Evolutionary conservation across 2,113 vertebrate genomes (phyloP).

Genomic region (Neotragus moschatus): DNA sequence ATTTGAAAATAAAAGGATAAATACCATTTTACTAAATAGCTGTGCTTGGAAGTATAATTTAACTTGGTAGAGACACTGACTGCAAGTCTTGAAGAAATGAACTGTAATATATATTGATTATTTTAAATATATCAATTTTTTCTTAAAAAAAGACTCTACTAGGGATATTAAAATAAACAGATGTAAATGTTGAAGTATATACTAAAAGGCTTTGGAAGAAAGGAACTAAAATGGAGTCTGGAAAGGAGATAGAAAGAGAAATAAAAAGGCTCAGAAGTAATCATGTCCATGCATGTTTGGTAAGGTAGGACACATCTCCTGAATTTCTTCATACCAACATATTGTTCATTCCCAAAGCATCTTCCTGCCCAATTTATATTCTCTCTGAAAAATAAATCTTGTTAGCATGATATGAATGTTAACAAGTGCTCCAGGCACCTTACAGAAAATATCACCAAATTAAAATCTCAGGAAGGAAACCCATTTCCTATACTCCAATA

Average conservation of each 20-base stretch:
- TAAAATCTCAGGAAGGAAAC: conserved; percentile 57
- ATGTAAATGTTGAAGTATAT: not conserved
- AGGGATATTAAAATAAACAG: not conserved
- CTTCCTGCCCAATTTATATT: conserved; percentile 37
- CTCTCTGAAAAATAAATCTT: conserved; percentile 50
- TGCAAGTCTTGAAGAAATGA: not conserved
- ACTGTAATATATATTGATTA: not conserved
- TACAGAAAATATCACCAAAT: conserved; percentile 55
- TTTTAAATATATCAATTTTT: not conserved
- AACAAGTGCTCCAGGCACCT: conserved; percentile 48
- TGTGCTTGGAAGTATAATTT: not conserved
- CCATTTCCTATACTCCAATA: conserved; percentile 41
- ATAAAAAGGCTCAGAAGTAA: not conserved
- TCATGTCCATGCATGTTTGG: not conserved
- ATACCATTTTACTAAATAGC: not conserved
- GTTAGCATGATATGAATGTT: conserved; percentile 60
- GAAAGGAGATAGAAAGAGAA: not conserved
- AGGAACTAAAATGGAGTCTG: not conserved
- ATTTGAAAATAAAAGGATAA: not conserved
- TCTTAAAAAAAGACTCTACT: not conserved
- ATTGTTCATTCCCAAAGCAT: conserved; percentile 22
- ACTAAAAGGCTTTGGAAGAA: not conserved
- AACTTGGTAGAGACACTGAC: not conserved
- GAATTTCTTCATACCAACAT: not conserved
- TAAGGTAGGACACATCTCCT: not conserved